Conservation (phyloP, 2,888 invertebrate genomes). For the Tillus elongatus region DNA sequence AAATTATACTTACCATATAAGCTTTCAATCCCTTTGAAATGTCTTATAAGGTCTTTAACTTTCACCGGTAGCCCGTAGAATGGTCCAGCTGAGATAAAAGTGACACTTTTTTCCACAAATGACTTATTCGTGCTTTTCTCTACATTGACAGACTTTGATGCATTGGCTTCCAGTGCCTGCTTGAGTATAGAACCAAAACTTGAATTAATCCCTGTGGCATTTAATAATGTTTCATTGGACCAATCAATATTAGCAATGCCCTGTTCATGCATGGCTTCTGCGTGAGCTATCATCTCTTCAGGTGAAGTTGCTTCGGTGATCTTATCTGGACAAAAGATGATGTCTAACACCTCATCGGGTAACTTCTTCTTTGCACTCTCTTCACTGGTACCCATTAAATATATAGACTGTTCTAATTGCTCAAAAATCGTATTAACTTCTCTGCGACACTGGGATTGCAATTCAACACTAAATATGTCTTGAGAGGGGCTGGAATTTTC, state of each 20-base stretch:
- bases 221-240: constrained; percentile 20
- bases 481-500: too few relatives aligned
- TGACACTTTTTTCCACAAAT: constrained; percentile 10
- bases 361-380: constrained; percentile 10
- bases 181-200: constrained; percentile 31
- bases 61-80: constrained; percentile 74
- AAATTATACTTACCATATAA: constrained; percentile 65
- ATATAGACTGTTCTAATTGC: constrained; percentile 47
- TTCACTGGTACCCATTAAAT: constrained; percentile 34
- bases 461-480: too few relatives aligned
- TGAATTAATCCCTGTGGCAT: constrained; percentile 21
- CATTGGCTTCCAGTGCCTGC: constrained; percentile 33
- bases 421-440: constrained; percentile 42
- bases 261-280: too few relatives aligned
- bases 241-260: constrained; percentile 12
- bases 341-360: constrained; percentile 12
- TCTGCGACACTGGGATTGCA: constrained; percentile 36
- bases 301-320: constrained; percentile 4
- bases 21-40: constrained; percentile 66
- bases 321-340: constrained; percentile 12
- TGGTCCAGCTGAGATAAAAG: constrained; percentile 35
- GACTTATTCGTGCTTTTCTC: constrained; percentile 18
- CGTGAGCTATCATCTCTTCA: constrained; percentile 8
- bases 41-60: constrained; percentile 61
- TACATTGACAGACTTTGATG: constrained; percentile 24